These are phyloP conservation scores for Eudorcas thomsonii DNA, from an alignment of 2,113 vertebrate genomes.

Conservation along the genomic window DNA sequence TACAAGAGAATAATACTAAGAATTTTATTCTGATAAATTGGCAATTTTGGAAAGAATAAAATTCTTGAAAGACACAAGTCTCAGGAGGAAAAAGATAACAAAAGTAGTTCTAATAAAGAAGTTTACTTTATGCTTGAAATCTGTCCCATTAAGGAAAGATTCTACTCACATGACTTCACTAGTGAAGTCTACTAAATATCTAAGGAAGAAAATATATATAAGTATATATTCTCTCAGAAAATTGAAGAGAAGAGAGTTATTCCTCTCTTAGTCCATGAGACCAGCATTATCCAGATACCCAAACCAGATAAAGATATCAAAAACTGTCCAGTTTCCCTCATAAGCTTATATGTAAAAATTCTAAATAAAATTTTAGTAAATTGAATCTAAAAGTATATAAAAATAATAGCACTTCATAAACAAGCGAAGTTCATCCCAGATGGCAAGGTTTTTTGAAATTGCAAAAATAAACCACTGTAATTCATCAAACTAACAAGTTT, in stretches of 20 bases:
- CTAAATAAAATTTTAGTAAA: not conserved
- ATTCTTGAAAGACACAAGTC: not conserved
- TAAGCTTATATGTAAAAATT: not conserved
- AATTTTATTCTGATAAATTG: not conserved
- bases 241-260: not conserved
- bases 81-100: not conserved
- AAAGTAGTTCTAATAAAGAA: not conserved
- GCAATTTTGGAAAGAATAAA: not conserved
- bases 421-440: not conserved
- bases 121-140: not conserved
- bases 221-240: not conserved
- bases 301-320: not conserved
- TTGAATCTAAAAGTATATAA: not conserved
- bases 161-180: not conserved
- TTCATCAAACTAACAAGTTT: not conserved
- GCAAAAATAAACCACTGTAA: not conserved
- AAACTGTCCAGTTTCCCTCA: not conserved
- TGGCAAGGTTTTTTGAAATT: not conserved
- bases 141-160: not conserved
- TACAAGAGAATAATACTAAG: not conserved
- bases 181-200: not conserved
- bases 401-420: not conserved
- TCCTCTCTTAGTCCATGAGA: not conserved
- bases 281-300: not conserved
- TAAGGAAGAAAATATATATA: not conserved